Conservation (phyloP, 2,888 invertebrate genomes). For the Sminthurides aquaticus region DNA sequence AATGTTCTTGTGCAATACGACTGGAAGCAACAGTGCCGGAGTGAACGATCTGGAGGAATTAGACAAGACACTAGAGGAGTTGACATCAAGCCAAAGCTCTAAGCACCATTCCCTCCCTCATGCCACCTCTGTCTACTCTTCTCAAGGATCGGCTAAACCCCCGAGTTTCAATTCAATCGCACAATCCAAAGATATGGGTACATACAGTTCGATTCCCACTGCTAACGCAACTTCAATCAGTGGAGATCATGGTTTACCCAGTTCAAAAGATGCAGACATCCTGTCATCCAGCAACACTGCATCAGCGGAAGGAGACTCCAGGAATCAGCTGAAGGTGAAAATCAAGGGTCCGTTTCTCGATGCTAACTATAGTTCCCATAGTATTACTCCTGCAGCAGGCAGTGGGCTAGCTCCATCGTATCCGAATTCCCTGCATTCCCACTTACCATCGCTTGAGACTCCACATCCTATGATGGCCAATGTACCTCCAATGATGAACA, state of each 20-base stretch:
- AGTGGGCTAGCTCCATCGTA: background rate
- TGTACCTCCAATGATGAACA: conserved; percentile 30
- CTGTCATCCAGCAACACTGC: background rate
- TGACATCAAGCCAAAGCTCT: conserved; percentile 20
- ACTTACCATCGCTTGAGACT: conserved; percentile 18
- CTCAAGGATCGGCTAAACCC: conserved; percentile 55
- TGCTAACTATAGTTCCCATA: conserved; percentile 54
- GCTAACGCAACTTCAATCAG: conserved; percentile 5
- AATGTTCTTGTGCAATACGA: conserved; percentile 20
- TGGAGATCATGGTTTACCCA: background rate
- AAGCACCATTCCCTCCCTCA: background rate
- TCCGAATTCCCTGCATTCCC: conserved; percentile 21
- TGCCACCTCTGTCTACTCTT: conserved; percentile 46
- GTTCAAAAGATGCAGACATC: background rate
- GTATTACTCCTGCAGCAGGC: conserved; percentile 20
- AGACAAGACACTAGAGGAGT: conserved; percentile 65
- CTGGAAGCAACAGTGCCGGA: background rate
- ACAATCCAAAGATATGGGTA: background rate
- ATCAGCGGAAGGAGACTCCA: conserved; percentile 54
- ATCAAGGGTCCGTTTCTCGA: conserved; percentile 82
- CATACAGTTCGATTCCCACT: background rate
- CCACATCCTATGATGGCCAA: conserved; percentile 25
- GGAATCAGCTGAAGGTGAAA: conserved; percentile 81
- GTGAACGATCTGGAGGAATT: conserved; percentile 56
- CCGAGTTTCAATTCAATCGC: conserved; percentile 43